phyloP scores from a whole-genome alignment of 1,140 invertebrate genomes.

The Rhagoletis pomonella region DNA sequence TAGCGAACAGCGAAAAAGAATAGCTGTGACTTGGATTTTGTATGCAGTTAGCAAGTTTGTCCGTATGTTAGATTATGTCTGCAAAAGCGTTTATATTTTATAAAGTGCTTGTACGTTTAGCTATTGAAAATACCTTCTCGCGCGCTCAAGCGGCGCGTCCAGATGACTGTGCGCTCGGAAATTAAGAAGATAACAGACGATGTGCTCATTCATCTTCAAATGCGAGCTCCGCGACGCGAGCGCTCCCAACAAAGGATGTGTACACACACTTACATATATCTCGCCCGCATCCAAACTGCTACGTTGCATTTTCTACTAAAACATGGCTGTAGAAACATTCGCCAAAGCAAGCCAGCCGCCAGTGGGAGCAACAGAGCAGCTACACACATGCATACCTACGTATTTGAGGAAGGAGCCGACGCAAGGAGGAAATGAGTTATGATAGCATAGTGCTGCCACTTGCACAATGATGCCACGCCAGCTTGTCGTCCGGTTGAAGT shows the following conservation, averaged over 20 bases:
- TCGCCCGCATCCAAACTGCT: background rate
- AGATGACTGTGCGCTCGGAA: conserved; percentile 39
- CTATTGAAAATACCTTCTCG: conserved; percentile 23
- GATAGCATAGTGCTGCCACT: conserved; percentile 26
- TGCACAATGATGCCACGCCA: conserved; percentile 18
- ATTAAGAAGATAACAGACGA: conserved; percentile 56
- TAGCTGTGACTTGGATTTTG: background rate
- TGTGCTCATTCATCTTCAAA: conserved; percentile 51
- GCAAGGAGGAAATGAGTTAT: conserved; percentile 48
- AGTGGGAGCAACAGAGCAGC: conserved; percentile 3
- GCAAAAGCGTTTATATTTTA: background rate
- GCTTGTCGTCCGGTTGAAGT: conserved; percentile 10
- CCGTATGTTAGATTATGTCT: background rate
- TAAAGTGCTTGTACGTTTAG: background rate
- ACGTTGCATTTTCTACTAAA: conserved; percentile 21
- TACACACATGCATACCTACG: too few species aligned
- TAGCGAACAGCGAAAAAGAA: background rate
- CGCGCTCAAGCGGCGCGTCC: background rate
- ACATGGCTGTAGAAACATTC: background rate
- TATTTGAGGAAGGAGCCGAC: background rate
- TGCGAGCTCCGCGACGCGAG: background rate
- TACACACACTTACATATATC: background rate
- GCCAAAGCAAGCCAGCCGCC: conserved; percentile 12
- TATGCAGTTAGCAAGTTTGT: too few species aligned
- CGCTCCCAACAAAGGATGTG: background rate